These are phyloP conservation scores for Callionymus lyra DNA, from an alignment of 2,113 vertebrate species.

Conservation along the genomic window DNA sequence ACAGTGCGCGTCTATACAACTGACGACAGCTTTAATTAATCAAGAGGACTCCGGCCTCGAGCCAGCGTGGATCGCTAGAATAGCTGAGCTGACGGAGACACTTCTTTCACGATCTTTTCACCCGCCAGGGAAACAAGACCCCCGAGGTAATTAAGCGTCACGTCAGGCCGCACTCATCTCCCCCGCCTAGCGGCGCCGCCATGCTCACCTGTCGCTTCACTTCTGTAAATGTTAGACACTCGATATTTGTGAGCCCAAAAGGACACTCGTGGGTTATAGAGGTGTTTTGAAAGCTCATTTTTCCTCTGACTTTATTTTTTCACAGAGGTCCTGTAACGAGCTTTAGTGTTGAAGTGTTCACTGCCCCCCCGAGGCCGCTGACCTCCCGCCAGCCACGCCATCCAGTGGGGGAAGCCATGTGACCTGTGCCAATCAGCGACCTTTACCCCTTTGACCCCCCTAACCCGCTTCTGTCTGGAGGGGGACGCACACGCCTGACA, in stretches of 20 bases:
- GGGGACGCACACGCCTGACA: too few species aligned
- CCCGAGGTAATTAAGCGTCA: constrained; percentile 33
- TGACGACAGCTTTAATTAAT: constrained; percentile 40
- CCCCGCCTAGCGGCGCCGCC: neutral
- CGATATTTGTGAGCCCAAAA: too few species aligned
- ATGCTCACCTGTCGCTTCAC: too few species aligned
- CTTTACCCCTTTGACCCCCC: constrained; percentile 25
- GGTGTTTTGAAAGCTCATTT: too few species aligned
- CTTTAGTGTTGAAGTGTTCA: constrained; percentile 12
- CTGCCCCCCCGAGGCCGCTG: constrained; percentile 13
- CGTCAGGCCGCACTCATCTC: constrained; percentile 8
- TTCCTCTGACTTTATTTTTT: neutral
- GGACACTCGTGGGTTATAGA: too few species aligned
- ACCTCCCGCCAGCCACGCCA: constrained; percentile 20
- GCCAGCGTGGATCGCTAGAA: constrained; percentile 45
- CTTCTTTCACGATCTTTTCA: constrained; percentile 31
- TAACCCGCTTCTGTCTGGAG: constrained; percentile 14
- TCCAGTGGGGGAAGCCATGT: constrained; percentile 9
- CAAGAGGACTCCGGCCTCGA: constrained; percentile 20
- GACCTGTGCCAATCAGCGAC: constrained; percentile 48
- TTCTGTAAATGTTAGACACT: too few species aligned
- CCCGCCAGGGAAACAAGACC: constrained; percentile 48
- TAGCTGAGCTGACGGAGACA: constrained; percentile 33
- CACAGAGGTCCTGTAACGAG: constrained; percentile 66
- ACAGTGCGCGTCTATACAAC: too few species aligned